Conservation (phyloP, 2,797 vertebrate genomes). For the Morelia viridis region DNA sequence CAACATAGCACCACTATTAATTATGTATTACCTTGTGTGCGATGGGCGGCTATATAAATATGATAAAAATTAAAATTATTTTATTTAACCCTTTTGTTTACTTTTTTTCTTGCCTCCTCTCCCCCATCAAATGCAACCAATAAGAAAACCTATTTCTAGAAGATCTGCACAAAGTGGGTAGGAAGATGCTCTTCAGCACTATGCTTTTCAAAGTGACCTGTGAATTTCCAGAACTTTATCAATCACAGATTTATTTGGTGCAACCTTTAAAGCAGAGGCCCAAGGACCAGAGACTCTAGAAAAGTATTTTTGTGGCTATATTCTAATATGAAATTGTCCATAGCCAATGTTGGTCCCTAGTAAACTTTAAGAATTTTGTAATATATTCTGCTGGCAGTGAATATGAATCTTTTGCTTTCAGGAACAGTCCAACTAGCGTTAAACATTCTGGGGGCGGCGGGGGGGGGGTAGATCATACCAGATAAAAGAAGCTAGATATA, state of each 20-base stretch:
- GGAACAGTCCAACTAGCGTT: neutral
- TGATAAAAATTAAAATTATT: too few relatives aligned
- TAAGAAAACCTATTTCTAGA: neutral
- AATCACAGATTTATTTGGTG: neutral
- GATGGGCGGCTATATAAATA: too few relatives aligned
- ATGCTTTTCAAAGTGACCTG: neutral
- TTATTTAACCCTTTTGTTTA: neutral
- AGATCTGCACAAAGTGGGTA: neutral
- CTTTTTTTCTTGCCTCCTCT: neutral
- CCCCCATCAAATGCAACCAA: neutral
- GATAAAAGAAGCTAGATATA: neutral
- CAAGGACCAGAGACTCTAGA: neutral
- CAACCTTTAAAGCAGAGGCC: neutral
- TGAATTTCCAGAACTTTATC: neutral
- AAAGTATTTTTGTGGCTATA: neutral
- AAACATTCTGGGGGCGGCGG: too few relatives aligned
- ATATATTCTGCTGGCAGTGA: neutral
- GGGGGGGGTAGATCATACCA: neutral
- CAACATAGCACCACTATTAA: neutral
- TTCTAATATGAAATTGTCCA: neutral
- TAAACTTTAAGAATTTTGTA: neutral
- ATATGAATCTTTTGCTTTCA: neutral
- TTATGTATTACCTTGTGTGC: neutral
- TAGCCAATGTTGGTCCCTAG: neutral
- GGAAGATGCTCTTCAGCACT: neutral